Evolutionary conservation across 2,888 invertebrate genomes (phyloP).

Genomic region (Aphidoletes aphidimyza): DNA sequence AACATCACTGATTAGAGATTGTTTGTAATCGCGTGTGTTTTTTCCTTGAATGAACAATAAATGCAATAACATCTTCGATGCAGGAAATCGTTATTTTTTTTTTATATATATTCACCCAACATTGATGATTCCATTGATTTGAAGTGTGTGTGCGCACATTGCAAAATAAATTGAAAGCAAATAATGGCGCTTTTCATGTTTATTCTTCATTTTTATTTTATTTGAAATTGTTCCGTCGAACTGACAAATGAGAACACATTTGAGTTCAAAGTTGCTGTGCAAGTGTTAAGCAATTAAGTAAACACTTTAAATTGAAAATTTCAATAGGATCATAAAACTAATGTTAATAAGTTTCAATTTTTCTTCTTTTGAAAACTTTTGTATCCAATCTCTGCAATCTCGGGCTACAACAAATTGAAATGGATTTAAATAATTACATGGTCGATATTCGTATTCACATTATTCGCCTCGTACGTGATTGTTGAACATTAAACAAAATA

Average conservation of each 20-base stretch:
- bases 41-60: constrained; percentile 6
- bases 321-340: too few relatives aligned
- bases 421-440: background rate
- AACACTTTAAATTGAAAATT: too few relatives aligned
- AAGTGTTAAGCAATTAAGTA: too few relatives aligned
- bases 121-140: background rate
- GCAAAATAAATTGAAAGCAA: constrained; percentile 8
- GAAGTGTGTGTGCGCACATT: constrained; percentile 1
- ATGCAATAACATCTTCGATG: background rate
- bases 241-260: too few relatives aligned
- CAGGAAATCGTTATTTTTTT: background rate
- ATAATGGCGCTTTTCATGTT: background rate
- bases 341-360: background rate
- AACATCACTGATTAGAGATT: background rate
- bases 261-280: too few relatives aligned
- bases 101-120: too few relatives aligned
- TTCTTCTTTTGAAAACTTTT: too few relatives aligned
- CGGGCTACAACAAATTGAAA: background rate
- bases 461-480: background rate
- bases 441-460: background rate
- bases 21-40: background rate
- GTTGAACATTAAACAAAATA: constrained; percentile 2
- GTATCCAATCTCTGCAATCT: background rate
- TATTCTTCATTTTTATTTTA: background rate
- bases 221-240: too few relatives aligned